phyloP scores from a whole-genome alignment of 1,140 invertebrate genomes.

The Pteromalus puparum region DNA sequence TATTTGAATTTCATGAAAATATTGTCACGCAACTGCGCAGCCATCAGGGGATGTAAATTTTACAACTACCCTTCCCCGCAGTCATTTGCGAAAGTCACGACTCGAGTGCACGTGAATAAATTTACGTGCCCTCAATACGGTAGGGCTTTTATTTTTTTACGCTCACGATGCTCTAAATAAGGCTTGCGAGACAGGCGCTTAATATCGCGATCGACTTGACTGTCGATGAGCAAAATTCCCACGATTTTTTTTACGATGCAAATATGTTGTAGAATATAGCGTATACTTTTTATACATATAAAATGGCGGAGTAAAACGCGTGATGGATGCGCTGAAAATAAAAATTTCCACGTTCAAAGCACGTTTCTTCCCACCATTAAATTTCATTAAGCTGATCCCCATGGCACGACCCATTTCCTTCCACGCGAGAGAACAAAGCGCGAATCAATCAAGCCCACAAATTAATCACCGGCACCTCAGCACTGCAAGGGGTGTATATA shows the following conservation, averaged over 20 bases:
- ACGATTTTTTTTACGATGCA: not conserved
- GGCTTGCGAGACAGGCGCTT: not conserved
- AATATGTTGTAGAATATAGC: not conserved
- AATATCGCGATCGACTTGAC: no score
- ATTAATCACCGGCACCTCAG: not conserved
- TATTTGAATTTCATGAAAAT: constrained; percentile 39
- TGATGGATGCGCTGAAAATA: not conserved
- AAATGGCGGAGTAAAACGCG: not conserved
- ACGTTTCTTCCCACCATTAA: not conserved
- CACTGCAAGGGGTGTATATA: not conserved
- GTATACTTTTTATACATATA: not conserved
- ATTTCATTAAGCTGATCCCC: not conserved
- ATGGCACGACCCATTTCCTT: not conserved
- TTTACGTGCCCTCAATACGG: not conserved
- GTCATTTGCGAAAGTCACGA: constrained; percentile 2
- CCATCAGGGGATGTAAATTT: constrained; percentile 24
- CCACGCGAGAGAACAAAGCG: not conserved
- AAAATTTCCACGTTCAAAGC: not conserved
- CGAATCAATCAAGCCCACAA: not conserved
- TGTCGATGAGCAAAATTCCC: no score
- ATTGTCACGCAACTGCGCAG: constrained; percentile 13
- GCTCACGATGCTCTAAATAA: not conserved
- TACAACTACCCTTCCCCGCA: not conserved
- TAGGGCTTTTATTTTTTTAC: constrained; percentile 2
- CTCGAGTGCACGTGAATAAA: constrained; percentile 3